Evolutionary conservation across 1,140 invertebrate genomes (phyloP).

Genomic region (Tenebrio molitor): DNA sequence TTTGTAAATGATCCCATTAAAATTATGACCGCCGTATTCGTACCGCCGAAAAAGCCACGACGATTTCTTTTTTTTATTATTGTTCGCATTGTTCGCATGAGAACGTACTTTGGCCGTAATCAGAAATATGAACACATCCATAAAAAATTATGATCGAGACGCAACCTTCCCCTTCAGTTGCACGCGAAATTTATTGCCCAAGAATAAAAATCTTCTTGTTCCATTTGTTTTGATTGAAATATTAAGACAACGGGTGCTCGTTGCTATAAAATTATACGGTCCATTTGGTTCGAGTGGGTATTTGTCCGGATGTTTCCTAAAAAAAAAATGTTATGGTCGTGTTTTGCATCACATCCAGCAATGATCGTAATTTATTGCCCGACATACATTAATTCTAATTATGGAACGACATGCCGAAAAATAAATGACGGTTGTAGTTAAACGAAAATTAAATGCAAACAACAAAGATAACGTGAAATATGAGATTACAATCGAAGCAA

Average conservation of each 20-base stretch:
- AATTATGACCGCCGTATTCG: not conserved
- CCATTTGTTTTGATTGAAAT: constrained; percentile 8
- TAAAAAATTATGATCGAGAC: not conserved
- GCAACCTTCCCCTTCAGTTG: too few species aligned
- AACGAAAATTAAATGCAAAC: too few species aligned
- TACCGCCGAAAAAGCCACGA: not conserved
- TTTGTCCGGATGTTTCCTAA: not conserved
- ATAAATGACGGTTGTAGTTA: too few species aligned
- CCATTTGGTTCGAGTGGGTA: not conserved
- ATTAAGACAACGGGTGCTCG: not conserved
- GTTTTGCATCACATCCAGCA: too few species aligned
- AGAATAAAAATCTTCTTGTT: constrained; percentile 8
- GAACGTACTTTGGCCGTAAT: not conserved
- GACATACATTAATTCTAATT: too few species aligned
- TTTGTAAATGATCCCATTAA: not conserved
- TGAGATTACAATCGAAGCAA: too few species aligned
- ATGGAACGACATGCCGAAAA: too few species aligned
- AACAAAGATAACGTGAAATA: too few species aligned
- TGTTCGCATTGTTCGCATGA: not conserved
- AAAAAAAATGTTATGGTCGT: too few species aligned
- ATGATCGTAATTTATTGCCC: too few species aligned
- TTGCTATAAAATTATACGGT: not conserved
- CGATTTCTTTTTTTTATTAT: not conserved
- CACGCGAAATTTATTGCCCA: not conserved
- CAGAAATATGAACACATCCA: not conserved